These are phyloP conservation scores for Phylloscopus whistleri DNA, from an alignment of 2,113 vertebrate genomes.

Conservation along the genomic window DNA sequence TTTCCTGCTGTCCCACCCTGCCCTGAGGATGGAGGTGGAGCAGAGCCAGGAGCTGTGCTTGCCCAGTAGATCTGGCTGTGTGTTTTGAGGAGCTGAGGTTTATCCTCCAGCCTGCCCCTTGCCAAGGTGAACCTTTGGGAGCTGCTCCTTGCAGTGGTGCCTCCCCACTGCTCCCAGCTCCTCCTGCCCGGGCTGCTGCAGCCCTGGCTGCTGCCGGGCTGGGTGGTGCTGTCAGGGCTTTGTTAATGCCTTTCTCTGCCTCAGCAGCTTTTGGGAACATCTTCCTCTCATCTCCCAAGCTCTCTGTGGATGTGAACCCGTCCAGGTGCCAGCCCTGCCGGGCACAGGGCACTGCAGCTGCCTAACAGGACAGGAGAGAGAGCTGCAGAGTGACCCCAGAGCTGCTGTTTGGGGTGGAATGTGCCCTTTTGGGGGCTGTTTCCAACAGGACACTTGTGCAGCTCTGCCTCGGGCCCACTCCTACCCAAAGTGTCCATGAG, in stretches of 20 bases:
- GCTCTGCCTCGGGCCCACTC: not conserved
- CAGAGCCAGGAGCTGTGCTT: not conserved
- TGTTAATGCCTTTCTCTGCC: not conserved
- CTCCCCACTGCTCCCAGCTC: not conserved
- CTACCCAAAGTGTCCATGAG: conserved; percentile 4
- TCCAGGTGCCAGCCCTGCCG: not conserved
- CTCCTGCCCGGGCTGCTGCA: not conserved
- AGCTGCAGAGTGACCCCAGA: not conserved
- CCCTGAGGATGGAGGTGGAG: not conserved
- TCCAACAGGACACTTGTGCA: not conserved
- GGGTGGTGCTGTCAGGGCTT: not conserved
- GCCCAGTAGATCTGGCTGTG: not conserved
- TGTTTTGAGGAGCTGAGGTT: not conserved
- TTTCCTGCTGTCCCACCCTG: not conserved
- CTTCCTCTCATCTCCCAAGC: not conserved
- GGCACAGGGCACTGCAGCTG: not conserved
- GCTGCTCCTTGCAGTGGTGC: not conserved
- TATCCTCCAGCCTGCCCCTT: not conserved
- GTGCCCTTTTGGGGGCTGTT: not conserved
- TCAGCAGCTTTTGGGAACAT: not conserved
- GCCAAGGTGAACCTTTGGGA: not conserved
- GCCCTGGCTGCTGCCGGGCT: not conserved
- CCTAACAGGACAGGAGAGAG: not conserved
- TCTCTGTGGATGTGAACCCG: not conserved
- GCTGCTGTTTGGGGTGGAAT: not conserved